Evolutionary conservation across 2,113 vertebrate species (phyloP), one percentile per base, ranked within the genome.

Genomic region (Chroicocephalus ridibundus): DNA sequence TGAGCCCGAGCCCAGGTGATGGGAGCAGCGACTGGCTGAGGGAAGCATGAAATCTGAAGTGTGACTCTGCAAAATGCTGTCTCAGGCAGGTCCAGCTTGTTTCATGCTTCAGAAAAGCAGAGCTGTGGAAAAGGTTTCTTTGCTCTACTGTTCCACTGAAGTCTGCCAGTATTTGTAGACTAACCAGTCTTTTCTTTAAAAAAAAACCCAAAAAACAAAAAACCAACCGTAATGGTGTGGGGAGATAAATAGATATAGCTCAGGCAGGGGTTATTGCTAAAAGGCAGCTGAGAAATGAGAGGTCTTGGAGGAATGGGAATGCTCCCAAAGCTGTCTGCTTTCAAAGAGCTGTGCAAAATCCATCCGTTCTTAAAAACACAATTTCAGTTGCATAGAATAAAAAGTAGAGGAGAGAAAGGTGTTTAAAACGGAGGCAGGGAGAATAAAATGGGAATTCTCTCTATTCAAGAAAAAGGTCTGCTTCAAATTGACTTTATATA

Each of bases 11-110:
- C 47, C 36, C 75, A 77, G 85, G 46, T 95, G 81, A 90, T 78
- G 66, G 72, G 34, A 75, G 44, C 13, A 54, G 64, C 1, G 5
- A 71, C 32, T 69, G 77, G 68, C 47, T 82, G n/a, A 72, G 86
- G 32, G 62, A 90, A 79, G 46, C 42, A 40, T 9, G 7, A 42
- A 88, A 19, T 38, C 86, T 90, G 77, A 82, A 81, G 71, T 47
- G 61, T 92, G 88, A 95, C 81, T 96, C 81, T 94, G 93, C 94
- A 96, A 82, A 96, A 97, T 8, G 36, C 46, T 93, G 36, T 81
- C 69, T 74, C 68, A n/a, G 82, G 82, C 68, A 86, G 52, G 79
- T 84, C 75, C 58, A 38, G 82, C 47, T 68, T 61, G 27, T 68
- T 88, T 78, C 57, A 42, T 44, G 90, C 62, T 92, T 82, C 47